Conservation (phyloP, 2,113 vertebrate species). For the Zosterops lateralis region DNA sequence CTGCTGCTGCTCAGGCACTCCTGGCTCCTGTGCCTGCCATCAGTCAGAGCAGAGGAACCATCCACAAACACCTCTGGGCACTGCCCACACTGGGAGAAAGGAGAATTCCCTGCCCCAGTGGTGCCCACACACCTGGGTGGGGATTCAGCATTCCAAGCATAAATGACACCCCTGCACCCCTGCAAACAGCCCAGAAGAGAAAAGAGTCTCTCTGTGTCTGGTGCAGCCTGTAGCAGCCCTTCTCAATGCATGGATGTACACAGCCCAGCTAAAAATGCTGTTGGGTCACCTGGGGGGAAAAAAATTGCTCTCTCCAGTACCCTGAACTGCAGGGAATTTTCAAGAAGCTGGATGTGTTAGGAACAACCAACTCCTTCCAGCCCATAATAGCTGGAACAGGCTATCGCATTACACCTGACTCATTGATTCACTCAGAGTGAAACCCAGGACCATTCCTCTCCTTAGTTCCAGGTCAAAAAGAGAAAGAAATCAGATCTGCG, state of each 20-base stretch:
- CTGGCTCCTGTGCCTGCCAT: background rate
- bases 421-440: background rate
- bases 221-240: background rate
- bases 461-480: background rate
- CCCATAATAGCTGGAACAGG: background rate
- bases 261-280: background rate
- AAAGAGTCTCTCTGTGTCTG: background rate
- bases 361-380: background rate
- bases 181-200: background rate
- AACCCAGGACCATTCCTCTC: background rate
- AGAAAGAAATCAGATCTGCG: background rate
- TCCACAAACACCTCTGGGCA: background rate
- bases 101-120: accelerated
- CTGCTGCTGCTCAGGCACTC: background rate
- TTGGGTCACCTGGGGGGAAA: accelerated
- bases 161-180: background rate
- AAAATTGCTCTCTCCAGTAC: background rate
- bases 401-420: background rate
- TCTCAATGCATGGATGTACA: accelerated
- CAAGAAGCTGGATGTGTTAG: background rate
- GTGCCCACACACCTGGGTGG: background rate
- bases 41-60: background rate
- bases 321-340: background rate
- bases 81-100: background rate
- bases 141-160: accelerated